Conservation (phyloP, 2,888 invertebrate species). For the Dimorphilus gyrociliatus region DNA sequence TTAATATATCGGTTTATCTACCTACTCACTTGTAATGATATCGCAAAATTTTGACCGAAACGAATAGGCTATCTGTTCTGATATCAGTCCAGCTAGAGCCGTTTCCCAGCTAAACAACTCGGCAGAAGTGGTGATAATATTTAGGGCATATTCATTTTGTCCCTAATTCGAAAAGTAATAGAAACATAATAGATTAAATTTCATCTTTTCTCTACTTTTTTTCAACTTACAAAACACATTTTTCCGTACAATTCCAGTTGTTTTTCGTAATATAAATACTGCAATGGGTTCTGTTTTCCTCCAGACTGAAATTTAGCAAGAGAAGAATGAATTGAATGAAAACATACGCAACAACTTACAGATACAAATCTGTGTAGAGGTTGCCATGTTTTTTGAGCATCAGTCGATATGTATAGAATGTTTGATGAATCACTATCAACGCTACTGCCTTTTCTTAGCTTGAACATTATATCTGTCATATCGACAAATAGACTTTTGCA, state of each 20-base stretch:
- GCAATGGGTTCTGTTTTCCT: conserved; percentile 5
- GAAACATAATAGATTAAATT: conserved; percentile 4
- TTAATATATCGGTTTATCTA: not conserved
- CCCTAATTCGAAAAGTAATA: not conserved
- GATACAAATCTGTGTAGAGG: conserved; percentile 10
- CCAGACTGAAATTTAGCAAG: too few species aligned
- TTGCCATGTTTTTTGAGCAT: conserved; percentile 8
- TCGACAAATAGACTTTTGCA: conserved; percentile 7
- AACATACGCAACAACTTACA: conserved; percentile 4
- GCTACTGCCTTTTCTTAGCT: conserved; percentile 10
- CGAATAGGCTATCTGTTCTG: conserved; percentile 3
- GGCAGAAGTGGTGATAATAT: conserved; percentile 1
- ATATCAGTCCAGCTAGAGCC: conserved; percentile 2
- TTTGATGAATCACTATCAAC: conserved; percentile 8
- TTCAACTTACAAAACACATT: conserved; percentile 7
- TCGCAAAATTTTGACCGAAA: conserved; percentile 5
- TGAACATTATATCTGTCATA: conserved; percentile 7
- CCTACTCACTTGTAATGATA: conserved; percentile 4
- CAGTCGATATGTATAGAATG: conserved; percentile 11
- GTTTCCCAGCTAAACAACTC: conserved; percentile 5
- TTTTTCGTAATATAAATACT: conserved; percentile 4
- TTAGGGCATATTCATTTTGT: conserved; percentile 3
- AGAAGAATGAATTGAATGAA: not conserved
- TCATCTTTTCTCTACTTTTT: too few species aligned
- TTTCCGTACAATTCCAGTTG: conserved; percentile 7